A percentile compares a stretch with the other conserved stretches of the same genome.
Conservation (phyloP, 2,888 invertebrate genomes). For the Xestia ashworthii region DNA sequence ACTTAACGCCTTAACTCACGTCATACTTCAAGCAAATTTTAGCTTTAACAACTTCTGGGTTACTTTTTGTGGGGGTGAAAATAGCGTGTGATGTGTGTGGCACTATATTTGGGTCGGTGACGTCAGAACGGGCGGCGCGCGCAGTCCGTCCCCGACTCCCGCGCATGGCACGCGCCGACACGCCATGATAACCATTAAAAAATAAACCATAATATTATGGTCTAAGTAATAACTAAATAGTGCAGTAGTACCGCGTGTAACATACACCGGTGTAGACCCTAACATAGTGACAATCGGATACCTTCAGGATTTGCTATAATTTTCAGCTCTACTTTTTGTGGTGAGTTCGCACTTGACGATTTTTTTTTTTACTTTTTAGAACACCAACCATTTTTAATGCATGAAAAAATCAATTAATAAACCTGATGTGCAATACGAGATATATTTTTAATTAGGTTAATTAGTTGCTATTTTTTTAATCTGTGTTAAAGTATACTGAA, state of each 20-base stretch:
- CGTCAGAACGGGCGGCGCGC: slow-evolving; percentile 80
- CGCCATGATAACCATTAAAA: slow-evolving; percentile 68
- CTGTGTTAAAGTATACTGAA: neutral
- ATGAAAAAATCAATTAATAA: neutral
- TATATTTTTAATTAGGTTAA: neutral
- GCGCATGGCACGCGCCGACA: slow-evolving; percentile 82
- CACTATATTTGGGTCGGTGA: slow-evolving; percentile 86
- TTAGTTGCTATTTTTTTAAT: neutral
- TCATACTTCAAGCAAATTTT: slow-evolving; percentile 58
- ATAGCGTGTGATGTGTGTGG: slow-evolving; percentile 65
- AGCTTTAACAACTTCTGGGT: slow-evolving; percentile 60
- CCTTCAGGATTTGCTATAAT: slow-evolving; percentile 75
- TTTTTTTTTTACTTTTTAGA: slow-evolving; percentile 30
- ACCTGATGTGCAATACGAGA: neutral
- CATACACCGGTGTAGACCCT: slow-evolving; percentile 68
- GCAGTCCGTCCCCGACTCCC: slow-evolving; percentile 85
- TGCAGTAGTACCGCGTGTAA: slow-evolving; percentile 70
- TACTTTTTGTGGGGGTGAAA: slow-evolving; percentile 61
- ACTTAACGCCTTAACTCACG: slow-evolving; percentile 69
- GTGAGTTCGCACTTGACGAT: slow-evolving; percentile 69
- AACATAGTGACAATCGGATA: slow-evolving; percentile 67
- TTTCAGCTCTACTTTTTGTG: slow-evolving; percentile 68
- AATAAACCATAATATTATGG: slow-evolving; percentile 73
- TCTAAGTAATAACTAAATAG: slow-evolving; percentile 67
- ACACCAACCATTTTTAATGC: neutral